These are phyloP conservation scores for Procavia capensis DNA, from an alignment of 2,113 vertebrate species.

Conservation along the genomic window DNA sequence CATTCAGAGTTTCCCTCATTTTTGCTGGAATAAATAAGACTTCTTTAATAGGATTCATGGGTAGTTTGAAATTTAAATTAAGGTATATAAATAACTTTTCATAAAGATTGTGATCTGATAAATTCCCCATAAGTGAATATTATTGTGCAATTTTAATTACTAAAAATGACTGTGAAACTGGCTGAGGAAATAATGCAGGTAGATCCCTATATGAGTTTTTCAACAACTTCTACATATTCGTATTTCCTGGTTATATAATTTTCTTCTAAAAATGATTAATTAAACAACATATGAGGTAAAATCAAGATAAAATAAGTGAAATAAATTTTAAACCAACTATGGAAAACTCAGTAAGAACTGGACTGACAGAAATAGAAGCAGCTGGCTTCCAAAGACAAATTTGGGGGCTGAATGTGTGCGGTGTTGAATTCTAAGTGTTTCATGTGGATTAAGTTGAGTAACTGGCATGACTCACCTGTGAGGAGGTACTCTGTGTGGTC, in stretches of 20 bases:
- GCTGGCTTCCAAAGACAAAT: neutral
- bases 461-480: neutral
- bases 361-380: neutral
- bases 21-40: neutral
- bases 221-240: neutral
- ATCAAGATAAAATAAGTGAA: neutral
- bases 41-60: neutral
- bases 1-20: no score
- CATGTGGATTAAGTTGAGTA: neutral
- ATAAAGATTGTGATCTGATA: neutral
- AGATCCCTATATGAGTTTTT: neutral
- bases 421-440: neutral
- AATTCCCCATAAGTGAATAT: neutral
- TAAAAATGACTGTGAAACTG: neutral
- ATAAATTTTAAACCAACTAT: neutral
- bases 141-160: neutral
- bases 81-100: constrained; percentile 39
- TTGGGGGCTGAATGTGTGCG: neutral
- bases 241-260: neutral
- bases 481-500: neutral
- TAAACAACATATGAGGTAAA: neutral
- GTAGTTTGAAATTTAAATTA: constrained; percentile 30
- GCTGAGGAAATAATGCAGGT: neutral
- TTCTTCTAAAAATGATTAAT: neutral
- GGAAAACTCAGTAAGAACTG: neutral